Percentiles rank a stretch among this genome's conserved stretches.
phyloP scores from a whole-genome alignment of 2,113 vertebrate genomes.

The Proteles cristata region DNA sequence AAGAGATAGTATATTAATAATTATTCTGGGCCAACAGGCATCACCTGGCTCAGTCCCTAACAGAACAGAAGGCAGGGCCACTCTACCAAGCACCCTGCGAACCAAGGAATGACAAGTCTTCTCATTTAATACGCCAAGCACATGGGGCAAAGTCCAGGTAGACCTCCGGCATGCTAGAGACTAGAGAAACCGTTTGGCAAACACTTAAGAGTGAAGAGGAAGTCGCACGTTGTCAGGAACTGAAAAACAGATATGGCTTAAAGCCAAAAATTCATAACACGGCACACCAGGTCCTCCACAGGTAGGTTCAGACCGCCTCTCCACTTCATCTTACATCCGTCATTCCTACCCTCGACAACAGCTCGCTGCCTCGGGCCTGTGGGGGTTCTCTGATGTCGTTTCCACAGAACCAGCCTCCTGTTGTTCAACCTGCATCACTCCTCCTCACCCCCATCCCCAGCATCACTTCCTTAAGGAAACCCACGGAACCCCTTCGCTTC shows the following conservation, averaged over 20 bases:
- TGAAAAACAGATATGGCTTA: background rate
- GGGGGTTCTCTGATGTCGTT: background rate
- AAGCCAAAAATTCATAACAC: background rate
- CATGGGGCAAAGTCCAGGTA: background rate
- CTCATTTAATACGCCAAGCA: background rate
- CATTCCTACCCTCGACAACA: background rate
- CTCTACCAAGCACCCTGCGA: background rate
- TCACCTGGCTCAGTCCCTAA: background rate
- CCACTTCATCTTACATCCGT: background rate
- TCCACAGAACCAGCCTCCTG: background rate
- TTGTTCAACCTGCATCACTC: background rate
- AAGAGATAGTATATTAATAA: background rate
- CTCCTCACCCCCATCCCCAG: accelerated
- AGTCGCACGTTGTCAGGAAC: background rate
- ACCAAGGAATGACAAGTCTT: background rate
- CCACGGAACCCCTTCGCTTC: background rate
- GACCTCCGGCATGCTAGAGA: accelerated
- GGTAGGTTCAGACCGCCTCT: background rate
- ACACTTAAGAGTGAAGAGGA: background rate
- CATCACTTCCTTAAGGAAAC: background rate
- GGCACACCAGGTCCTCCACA: background rate
- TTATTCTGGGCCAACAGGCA: background rate
- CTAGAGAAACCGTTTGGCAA: background rate
- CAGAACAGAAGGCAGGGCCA: background rate
- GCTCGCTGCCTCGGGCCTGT: background rate